Evolutionary conservation across 2,113 vertebrate species (phyloP).

Genomic region (Noctilio leporinus): DNA sequence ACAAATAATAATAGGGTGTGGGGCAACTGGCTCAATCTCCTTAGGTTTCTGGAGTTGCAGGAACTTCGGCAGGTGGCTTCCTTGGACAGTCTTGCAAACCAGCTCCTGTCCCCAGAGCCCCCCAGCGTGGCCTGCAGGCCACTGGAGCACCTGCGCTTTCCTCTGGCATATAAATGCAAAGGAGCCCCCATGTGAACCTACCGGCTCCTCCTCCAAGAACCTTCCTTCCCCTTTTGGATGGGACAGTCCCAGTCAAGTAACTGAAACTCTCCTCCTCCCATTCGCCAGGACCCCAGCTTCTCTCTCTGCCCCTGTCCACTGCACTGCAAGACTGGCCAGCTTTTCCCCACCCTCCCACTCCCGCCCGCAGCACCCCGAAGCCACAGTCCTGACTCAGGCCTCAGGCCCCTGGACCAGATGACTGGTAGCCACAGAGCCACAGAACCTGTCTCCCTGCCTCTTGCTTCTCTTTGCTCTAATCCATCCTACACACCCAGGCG

Average conservation of each 20-base stretch:
- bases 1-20: slow-evolving; percentile 33
- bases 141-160: background rate
- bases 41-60: background rate
- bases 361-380: background rate
- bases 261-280: background rate
- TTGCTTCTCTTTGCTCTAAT: background rate
- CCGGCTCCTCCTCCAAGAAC: background rate
- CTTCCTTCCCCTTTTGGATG: background rate
- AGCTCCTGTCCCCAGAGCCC: background rate
- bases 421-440: background rate
- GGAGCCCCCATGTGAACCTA: background rate
- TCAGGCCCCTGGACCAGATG: slow-evolving; percentile 3
- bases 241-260: background rate
- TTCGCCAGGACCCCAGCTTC: background rate
- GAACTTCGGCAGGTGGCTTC: rapidly evolving
- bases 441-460: slow-evolving; percentile 31
- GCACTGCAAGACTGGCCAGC: background rate
- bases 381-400: background rate
- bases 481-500: background rate
- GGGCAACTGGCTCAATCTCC: background rate
- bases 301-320: background rate
- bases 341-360: background rate
- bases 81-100: background rate
- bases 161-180: background rate
- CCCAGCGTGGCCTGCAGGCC: background rate